Conservation (phyloP, 2,113 vertebrate species). For the Ceyx melanurus region DNA sequence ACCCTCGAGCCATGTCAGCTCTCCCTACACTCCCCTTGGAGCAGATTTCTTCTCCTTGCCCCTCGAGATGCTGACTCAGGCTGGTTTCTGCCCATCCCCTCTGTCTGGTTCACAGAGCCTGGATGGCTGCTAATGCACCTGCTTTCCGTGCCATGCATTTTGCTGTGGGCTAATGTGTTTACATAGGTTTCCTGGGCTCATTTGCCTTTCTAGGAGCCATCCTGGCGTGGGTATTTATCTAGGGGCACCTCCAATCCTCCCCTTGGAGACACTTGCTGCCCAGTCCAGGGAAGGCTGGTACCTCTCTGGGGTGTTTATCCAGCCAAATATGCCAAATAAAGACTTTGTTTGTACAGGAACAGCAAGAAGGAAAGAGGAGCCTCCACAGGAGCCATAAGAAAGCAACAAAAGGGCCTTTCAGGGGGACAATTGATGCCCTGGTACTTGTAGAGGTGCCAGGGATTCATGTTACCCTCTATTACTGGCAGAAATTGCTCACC, state of each 20-base stretch:
- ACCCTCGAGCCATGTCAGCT: neutral
- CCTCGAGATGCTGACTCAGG: neutral
- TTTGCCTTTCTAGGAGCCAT: neutral
- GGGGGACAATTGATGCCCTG: neutral
- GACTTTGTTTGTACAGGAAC: neutral
- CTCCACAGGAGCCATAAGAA: neutral
- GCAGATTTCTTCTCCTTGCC: neutral
- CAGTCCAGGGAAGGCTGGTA: rapidly evolving
- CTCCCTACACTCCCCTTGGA: neutral
- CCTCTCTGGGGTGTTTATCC: neutral
- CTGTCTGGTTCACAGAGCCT: neutral
- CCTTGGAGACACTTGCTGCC: neutral
- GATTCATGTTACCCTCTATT: neutral
- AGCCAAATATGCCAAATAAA: neutral
- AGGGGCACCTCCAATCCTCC: neutral
- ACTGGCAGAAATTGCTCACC: neutral
- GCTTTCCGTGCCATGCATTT: rapidly evolving
- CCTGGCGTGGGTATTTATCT: neutral
- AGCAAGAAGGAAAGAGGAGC: neutral
- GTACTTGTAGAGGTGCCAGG: neutral
- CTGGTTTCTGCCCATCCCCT: neutral
- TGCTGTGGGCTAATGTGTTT: neutral
- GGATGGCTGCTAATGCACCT: neutral
- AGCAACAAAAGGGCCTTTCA: constrained; percentile 50
- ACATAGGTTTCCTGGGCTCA: neutral